Conservation (phyloP, 2,113 vertebrate genomes). For the Arothron firmamentum region DNA sequence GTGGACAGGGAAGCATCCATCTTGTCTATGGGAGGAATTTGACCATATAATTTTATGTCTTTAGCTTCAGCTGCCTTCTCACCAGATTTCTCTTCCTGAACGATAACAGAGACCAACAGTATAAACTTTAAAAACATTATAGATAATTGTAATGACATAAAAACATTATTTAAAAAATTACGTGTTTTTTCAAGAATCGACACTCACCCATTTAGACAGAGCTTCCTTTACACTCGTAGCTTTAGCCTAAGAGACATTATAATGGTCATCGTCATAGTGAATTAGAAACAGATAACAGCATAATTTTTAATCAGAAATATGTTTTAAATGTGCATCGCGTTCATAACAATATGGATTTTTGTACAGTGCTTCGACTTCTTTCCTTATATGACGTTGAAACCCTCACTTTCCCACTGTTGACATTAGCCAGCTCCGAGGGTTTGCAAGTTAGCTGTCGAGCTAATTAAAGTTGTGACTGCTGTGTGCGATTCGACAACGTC, state of each 20-base stretch:
- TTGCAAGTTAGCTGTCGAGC: slow-evolving; percentile 9
- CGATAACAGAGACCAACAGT: slow-evolving; percentile 11
- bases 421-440: too few relatives aligned
- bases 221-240: slow-evolving; percentile 92
- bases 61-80: slow-evolving; percentile 85
- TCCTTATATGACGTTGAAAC: too few relatives aligned
- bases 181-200: fast-evolving
- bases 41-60: slow-evolving; percentile 89
- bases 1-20: slow-evolving; percentile 89
- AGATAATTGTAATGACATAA: not conserved
- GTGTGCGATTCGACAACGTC: too few relatives aligned
- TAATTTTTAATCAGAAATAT: too few relatives aligned
- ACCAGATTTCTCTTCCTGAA: slow-evolving; percentile 86
- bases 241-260: slow-evolving; percentile 80
- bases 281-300: too few relatives aligned
- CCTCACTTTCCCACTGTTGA: too few relatives aligned
- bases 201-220: slow-evolving; percentile 88
- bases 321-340: too few relatives aligned
- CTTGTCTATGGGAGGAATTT: slow-evolving; percentile 90
- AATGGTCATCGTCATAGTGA: too few relatives aligned
- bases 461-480: slow-evolving; percentile 25
- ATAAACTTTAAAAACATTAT: not conserved
- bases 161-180: not conserved
- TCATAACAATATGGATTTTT: too few relatives aligned
- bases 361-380: too few relatives aligned